phyloP scores from a whole-genome alignment of 37 sponge, comb jelly and placozoan genomes.

The Agelas oroides region DNA sequence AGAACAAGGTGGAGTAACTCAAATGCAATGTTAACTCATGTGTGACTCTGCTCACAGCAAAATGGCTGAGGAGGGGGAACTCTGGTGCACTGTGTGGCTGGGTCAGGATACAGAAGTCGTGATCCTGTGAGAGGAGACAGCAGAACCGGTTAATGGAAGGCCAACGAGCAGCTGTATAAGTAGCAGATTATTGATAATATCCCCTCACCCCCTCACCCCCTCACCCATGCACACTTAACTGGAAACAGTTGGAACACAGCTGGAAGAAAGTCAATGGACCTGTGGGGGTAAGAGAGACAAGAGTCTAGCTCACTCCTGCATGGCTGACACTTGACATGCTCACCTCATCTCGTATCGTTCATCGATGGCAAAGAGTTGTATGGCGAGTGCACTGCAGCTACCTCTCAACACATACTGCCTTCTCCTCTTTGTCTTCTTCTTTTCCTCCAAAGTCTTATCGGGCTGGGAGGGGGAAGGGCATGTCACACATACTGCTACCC shows the following conservation, averaged over 20 bases:
- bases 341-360: slow-evolving; percentile 94
- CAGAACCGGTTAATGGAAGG: neutral
- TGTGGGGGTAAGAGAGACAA: slow-evolving; percentile 1
- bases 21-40: no score
- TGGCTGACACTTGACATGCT: neutral
- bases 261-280: slow-evolving; percentile 87
- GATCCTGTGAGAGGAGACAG: slow-evolving; percentile 60
- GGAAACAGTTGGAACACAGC: slow-evolving; percentile 89
- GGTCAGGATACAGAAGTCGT: slow-evolving; percentile 86
- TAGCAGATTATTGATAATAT: neutral
- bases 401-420: slow-evolving; percentile 43
- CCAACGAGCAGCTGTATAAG: no score
- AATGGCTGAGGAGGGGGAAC: slow-evolving; percentile 83
- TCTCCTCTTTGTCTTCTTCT: neutral
- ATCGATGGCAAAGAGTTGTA: slow-evolving; percentile 95
- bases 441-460: neutral
- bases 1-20: no score
- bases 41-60: slow-evolving; percentile 56
- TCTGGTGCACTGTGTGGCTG: slow-evolving; percentile 86
- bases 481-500: no score
- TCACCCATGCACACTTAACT: slow-evolving; percentile 58
- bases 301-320: no score
- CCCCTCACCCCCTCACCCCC: no score
- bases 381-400: slow-evolving; percentile 67
- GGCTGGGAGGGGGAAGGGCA: neutral